Evolutionary conservation across 2,797 vertebrate species (phyloP).

Genomic region (Craterocephalus amniculus): DNA sequence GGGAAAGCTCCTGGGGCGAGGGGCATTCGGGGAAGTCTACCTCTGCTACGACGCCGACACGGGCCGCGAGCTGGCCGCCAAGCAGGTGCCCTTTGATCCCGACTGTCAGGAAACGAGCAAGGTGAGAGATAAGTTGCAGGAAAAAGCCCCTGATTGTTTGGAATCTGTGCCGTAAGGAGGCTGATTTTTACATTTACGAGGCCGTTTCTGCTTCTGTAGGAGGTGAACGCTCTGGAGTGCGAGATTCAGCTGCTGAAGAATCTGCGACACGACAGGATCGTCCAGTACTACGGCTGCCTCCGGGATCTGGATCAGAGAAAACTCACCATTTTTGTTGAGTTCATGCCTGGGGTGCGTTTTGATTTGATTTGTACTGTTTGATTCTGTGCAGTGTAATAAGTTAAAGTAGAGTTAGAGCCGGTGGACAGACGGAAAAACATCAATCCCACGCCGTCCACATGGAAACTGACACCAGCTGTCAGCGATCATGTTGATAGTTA

Average conservation of each 20-base stretch:
- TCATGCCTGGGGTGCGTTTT: slow-evolving; percentile 91
- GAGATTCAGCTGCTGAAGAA: slow-evolving; percentile 96
- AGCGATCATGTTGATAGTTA: slow-evolving; percentile 54
- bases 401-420: slow-evolving; percentile 8
- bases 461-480: slow-evolving; percentile 64
- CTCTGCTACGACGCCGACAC: slow-evolving; percentile 94
- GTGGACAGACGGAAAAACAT: slow-evolving; percentile 25
- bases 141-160: slow-evolving; percentile 8
- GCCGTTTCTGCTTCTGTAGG: slow-evolving; percentile 70
- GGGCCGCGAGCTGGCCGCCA: slow-evolving; percentile 91
- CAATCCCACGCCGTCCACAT: slow-evolving; percentile 33
- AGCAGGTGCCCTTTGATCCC: slow-evolving; percentile 93
- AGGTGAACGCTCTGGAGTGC: slow-evolving; percentile 94
- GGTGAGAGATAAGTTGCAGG: slow-evolving; percentile 71
- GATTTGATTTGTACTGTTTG: too few species aligned
- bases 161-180: background rate
- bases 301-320: slow-evolving; percentile 89
- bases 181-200: background rate
- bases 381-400: background rate
- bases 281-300: slow-evolving; percentile 93
- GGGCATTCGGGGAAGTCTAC: slow-evolving; percentile 93
- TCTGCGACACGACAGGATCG: slow-evolving; percentile 90
- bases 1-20: slow-evolving; percentile 92
- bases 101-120: slow-evolving; percentile 94
- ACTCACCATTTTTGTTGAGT: slow-evolving; percentile 94